Conservation (phyloP, 1,140 invertebrate species). For the Trinorchestia longiramus region DNA sequence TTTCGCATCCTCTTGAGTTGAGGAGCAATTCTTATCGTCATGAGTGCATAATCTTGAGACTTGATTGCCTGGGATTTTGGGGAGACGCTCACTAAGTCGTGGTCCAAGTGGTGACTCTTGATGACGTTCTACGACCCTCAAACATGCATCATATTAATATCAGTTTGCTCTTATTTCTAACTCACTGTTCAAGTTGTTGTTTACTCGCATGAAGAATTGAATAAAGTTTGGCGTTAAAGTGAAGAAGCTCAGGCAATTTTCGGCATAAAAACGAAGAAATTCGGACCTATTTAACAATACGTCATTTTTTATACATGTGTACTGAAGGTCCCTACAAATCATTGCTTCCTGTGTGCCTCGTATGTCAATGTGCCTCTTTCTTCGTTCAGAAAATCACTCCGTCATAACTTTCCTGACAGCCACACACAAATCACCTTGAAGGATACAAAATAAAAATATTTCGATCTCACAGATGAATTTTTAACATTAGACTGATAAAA, state of each 20-base stretch:
- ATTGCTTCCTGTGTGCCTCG: no score
- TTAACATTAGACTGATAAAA: no score
- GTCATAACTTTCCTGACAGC: no score
- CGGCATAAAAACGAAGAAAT: neutral
- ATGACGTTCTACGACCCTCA: neutral
- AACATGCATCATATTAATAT: neutral
- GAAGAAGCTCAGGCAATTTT: neutral
- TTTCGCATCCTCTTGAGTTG: neutral
- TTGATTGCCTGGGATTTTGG: neutral
- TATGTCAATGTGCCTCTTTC: no score
- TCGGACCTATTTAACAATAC: neutral
- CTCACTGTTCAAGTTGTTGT: neutral
- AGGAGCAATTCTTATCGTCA: neutral
- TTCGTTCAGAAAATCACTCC: no score
- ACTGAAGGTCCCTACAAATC: no score
- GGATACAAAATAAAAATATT: no score
- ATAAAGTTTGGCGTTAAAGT: neutral
- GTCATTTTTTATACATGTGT: no score
- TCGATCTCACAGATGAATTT: no score
- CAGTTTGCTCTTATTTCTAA: neutral
- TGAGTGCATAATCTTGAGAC: neutral
- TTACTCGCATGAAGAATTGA: neutral
- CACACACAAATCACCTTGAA: no score
- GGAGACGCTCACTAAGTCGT: neutral
- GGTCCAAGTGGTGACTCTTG: neutral